phyloP scores from a whole-genome alignment of 2,888 invertebrate genomes.

The Sphaerophoria rueppellii region DNA sequence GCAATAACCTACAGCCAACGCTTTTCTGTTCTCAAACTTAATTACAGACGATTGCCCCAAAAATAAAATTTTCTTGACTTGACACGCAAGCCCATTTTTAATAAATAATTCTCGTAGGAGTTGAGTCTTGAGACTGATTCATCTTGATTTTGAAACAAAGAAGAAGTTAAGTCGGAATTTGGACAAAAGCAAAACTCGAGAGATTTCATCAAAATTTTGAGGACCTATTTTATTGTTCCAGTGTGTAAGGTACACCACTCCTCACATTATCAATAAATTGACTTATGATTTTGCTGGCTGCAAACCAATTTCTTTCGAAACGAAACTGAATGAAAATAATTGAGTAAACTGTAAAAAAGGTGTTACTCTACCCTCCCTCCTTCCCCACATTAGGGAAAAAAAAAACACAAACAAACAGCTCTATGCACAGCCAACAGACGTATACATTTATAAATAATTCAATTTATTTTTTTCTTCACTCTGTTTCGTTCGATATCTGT shows the following conservation, averaged over 20 bases:
- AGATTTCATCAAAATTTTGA: not conserved
- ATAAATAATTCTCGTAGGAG: slow-evolving; percentile 3
- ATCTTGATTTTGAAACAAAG: not conserved
- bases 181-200: not conserved
- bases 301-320: not conserved
- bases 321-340: not conserved
- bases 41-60: slow-evolving; percentile 21
- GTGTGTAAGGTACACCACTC: not conserved
- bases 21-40: slow-evolving; percentile 3
- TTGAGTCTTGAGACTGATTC: not conserved
- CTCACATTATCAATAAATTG: not conserved
- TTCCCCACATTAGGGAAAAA: not conserved
- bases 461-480: not conserved
- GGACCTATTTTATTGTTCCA: not conserved
- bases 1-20: slow-evolving; percentile 35
- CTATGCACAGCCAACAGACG: not conserved
- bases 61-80: not conserved
- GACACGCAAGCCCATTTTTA: slow-evolving; percentile 24
- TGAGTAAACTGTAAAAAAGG: not conserved
- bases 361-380: not conserved
- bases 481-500: not conserved
- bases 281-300: not conserved
- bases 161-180: not conserved
- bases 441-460: slow-evolving; percentile 1
- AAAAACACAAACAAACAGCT: no score